A percentile compares a stretch with the other conserved stretches of the same genome.
Conservation (phyloP, 1,140 invertebrate genomes). For the Drosophila repletoides region DNA sequence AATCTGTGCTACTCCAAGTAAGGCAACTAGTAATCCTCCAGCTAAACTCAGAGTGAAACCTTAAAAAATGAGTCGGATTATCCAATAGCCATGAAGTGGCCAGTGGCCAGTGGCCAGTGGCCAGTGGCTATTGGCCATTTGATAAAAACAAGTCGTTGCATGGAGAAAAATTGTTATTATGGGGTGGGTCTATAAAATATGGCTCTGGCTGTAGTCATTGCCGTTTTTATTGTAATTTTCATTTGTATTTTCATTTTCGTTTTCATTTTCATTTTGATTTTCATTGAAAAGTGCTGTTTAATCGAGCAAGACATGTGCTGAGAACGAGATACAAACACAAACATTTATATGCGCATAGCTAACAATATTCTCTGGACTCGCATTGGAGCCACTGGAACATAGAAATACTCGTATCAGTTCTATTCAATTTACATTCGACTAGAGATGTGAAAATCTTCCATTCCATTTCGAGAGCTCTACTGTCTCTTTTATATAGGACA, state of each 20-base stretch:
- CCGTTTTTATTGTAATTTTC: background rate
- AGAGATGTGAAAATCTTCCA: too few species aligned
- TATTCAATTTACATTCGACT: constrained; percentile 21
- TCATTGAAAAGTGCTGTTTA: constrained; percentile 53
- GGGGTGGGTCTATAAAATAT: constrained; percentile 5
- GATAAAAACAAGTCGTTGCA: background rate
- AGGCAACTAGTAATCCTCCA: background rate
- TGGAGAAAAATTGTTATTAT: constrained; percentile 17
- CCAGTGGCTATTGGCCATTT: background rate
- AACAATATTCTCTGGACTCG: constrained; percentile 1
- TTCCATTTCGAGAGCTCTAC: background rate
- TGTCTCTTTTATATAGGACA: too few species aligned
- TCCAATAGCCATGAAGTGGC: too few species aligned
- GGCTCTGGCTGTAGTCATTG: background rate
- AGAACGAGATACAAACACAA: background rate
- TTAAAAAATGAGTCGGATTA: background rate
- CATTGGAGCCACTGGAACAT: too few species aligned
- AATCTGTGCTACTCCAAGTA: constrained; percentile 25
- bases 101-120: too few species aligned
- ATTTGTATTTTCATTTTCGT: background rate
- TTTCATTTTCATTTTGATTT: background rate
- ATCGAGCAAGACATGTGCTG: constrained; percentile 42
- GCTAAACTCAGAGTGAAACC: background rate
- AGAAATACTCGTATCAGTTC: background rate
- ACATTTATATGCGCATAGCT: constrained; percentile 29